Evolutionary conservation across 1,140 invertebrate species (phyloP), one percentile per base, ranked within the genome.

Genomic region (Scaptodrosophila lebanonensis): DNA sequence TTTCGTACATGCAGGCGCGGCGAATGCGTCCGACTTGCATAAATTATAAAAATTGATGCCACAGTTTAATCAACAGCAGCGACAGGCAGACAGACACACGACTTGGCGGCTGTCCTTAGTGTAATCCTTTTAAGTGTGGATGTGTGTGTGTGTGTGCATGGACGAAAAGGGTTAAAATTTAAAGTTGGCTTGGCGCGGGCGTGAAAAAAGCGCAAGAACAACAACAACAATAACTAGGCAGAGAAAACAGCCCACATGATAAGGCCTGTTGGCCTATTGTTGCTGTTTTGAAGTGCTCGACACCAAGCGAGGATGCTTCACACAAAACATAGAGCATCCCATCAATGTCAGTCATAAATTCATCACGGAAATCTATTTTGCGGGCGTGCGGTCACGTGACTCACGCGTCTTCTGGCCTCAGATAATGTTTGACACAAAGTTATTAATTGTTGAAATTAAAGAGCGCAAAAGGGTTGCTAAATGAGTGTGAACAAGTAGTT

Each of bases 331-430:
- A n/a, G n/a, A n/a, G n/a, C n/a, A n/a, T n/a, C 30, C 69, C 76
- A 82, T 82, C 75, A 82, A 82, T 82, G 76, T 76, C 76, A 76
- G 71, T 67, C 76, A 83, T 82, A 82, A 82, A 83, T 82, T 83
- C 77, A 82, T 82, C 76, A 82, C 59, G 77, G 66, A 83, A 82
- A 82, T 82, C 76, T 82, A 71, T 76, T 82, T 76, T 71, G 76
- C 54, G 66, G 66, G 50, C 66, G 76, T 82, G 76, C 63, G 66
- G 76, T 82, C 76, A 82, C 76, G 76, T 82, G 76, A 83, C 76
- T 71, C 22, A 36, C 22, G 22, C 22, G 22, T 8, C n/a, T n/a
- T n/a, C 8, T 3, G 22, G 49, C 45, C 47, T 79, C 73, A 79
- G 73, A 79, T 79, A 79, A 79, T 79, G 75, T 45, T 59, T 73